These are phyloP conservation scores for Melipona bicolor DNA, from an alignment of 2,888 invertebrate species.

Conservation along the genomic window DNA sequence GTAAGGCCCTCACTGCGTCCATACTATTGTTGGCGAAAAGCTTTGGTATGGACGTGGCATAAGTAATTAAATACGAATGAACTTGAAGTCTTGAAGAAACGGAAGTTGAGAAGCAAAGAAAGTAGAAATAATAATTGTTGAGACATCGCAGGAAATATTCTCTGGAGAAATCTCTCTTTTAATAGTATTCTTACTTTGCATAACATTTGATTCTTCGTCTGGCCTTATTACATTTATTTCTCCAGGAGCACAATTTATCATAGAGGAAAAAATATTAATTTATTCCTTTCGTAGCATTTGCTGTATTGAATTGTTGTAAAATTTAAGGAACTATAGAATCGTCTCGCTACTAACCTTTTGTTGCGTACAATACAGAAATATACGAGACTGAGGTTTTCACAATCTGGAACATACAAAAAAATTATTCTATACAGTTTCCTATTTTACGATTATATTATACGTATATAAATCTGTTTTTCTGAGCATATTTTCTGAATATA, in stretches of 20 bases:
- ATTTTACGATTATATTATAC: neutral
- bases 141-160: neutral
- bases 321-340: neutral
- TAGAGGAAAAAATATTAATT: neutral
- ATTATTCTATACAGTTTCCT: too few species aligned
- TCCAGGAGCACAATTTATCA: neutral
- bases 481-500: neutral
- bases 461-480: neutral
- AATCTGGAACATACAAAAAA: neutral
- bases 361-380: neutral
- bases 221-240: neutral
- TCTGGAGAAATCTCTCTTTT: neutral
- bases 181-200: neutral
- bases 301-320: neutral
- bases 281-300: too few species aligned
- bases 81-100: neutral
- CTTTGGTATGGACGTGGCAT: too few species aligned
- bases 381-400: conserved; percentile 3
- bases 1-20: too few species aligned
- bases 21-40: too few species aligned
- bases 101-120: neutral
- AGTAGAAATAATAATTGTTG: conserved; percentile 12
- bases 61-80: too few species aligned
- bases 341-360: neutral
- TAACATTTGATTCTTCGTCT: neutral